Percentiles rank a stretch among this genome's conserved stretches.
Evolutionary conservation across 2,888 invertebrate genomes (phyloP).

Genomic region (Osmoderma eremita): DNA sequence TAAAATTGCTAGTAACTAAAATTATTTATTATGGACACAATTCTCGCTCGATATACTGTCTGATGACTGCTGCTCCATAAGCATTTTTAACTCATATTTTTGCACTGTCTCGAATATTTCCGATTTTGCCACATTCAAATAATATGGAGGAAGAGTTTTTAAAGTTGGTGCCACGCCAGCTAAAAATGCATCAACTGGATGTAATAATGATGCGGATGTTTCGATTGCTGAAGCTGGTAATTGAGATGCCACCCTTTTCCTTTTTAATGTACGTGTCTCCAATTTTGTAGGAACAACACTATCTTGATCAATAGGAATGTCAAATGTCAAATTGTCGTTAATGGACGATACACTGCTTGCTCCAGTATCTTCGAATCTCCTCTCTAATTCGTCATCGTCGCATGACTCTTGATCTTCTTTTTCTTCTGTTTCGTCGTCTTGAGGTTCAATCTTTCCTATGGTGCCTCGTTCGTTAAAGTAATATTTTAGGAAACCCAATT

Average conservation of each 20-base stretch:
- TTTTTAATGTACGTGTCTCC: conserved; percentile 25
- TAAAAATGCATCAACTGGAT: conserved; percentile 46
- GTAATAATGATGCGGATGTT: neutral
- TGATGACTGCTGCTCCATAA: neutral
- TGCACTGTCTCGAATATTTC: conserved; percentile 45
- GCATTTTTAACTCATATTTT: conserved; percentile 42
- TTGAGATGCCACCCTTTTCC: neutral
- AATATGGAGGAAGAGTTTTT: conserved; percentile 40
- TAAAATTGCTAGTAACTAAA: no score
- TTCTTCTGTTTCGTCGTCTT: conserved; percentile 16
- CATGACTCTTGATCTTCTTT: conserved; percentile 12
- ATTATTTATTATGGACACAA: no score
- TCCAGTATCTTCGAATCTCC: neutral
- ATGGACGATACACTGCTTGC: neutral
- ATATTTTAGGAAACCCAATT: conserved; percentile 27
- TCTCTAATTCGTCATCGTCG: neutral
- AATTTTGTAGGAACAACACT: neutral
- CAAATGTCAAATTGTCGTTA: no score
- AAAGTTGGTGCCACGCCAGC: conserved; percentile 43
- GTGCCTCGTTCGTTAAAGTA: conserved; percentile 30
- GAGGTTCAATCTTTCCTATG: conserved; percentile 35
- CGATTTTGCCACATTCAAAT: conserved; percentile 44
- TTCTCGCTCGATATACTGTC: no score
- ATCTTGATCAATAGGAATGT: no score
- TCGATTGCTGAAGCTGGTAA: neutral